Evolutionary conservation across 2,888 invertebrate species (phyloP).

Genomic region (Meloe dianella): DNA sequence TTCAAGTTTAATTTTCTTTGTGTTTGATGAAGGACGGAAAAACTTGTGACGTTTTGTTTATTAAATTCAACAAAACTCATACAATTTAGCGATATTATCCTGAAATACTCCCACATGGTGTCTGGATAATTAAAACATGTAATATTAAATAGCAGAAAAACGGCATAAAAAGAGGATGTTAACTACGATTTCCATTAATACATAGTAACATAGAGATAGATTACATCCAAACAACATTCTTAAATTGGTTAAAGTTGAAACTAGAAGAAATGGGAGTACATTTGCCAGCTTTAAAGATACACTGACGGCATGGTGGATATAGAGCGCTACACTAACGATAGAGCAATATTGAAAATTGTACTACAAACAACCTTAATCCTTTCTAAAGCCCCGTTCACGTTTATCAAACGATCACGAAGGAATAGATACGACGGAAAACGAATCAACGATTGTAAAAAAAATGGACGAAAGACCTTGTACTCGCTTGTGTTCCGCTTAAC

Average conservation of each 20-base stretch:
- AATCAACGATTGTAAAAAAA: no score
- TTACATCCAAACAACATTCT: conserved; percentile 22
- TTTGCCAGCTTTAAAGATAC: conserved; percentile 19
- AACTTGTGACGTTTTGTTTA: conserved; percentile 3
- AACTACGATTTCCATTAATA: conserved; percentile 26
- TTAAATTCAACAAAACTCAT: conserved; percentile 4
- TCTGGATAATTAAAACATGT: conserved; percentile 10
- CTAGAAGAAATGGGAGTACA: conserved; percentile 27
- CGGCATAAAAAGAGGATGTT: no score
- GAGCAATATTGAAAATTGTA: conserved; percentile 19
- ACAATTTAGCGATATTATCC: not conserved
- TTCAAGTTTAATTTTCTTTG: conserved; percentile 13
- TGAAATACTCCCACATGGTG: not conserved
- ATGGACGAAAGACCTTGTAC: no score
- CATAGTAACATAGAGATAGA: no score
- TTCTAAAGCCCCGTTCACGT: conserved; percentile 23
- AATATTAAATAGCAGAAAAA: not conserved
- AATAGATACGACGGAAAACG: no score
- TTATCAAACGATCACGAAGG: no score
- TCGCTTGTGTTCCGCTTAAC: no score
- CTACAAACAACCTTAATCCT: conserved; percentile 29
- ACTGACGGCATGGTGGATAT: conserved; percentile 25
- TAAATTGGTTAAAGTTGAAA: conserved; percentile 24
- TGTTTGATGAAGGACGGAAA: conserved; percentile 5
- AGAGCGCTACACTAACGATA: conserved; percentile 12